phyloP scores from a whole-genome alignment of 92 coral and sea anemone genomes.

The Phenganax subtilis region DNA sequence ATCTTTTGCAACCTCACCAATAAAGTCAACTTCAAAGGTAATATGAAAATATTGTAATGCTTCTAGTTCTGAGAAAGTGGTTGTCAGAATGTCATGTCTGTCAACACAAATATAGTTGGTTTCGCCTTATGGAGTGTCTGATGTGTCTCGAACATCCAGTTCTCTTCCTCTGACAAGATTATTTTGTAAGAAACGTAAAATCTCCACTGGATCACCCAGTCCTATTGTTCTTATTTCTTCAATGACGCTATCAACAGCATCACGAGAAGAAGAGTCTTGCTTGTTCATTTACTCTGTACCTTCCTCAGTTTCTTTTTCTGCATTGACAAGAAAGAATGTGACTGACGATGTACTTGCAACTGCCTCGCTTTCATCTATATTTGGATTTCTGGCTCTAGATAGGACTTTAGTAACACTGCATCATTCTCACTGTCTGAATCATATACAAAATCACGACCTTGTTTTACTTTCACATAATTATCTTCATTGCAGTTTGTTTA shows the following conservation, averaged over 20 bases:
- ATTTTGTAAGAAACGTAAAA: no score
- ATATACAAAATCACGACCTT: slow-evolving; percentile 30
- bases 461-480: slow-evolving; percentile 32
- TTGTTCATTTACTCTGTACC: no score
- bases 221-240: no score
- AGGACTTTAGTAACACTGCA: background rate
- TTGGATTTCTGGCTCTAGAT: background rate
- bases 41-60: slow-evolving; percentile 32
- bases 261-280: no score
- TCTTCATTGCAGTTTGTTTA: background rate
- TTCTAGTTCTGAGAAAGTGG: slow-evolving; percentile 43
- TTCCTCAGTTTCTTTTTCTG: no score
- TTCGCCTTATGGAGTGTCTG: no score
- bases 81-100: slow-evolving; percentile 20
- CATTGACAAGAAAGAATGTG: no score
- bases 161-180: no score
- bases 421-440: slow-evolving; percentile 18
- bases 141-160: no score
- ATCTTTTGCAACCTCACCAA: slow-evolving; percentile 57
- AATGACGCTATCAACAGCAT: no score
- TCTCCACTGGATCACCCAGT: no score
- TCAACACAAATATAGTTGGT: background rate
- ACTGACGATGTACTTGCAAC: no score
- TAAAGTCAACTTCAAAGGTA: slow-evolving; percentile 58
- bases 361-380: background rate